A percentile compares a stretch with the other conserved stretches of the same genome.
Conservation (phyloP, 1,140 invertebrate species). For the Dufourea novaeangliae region DNA sequence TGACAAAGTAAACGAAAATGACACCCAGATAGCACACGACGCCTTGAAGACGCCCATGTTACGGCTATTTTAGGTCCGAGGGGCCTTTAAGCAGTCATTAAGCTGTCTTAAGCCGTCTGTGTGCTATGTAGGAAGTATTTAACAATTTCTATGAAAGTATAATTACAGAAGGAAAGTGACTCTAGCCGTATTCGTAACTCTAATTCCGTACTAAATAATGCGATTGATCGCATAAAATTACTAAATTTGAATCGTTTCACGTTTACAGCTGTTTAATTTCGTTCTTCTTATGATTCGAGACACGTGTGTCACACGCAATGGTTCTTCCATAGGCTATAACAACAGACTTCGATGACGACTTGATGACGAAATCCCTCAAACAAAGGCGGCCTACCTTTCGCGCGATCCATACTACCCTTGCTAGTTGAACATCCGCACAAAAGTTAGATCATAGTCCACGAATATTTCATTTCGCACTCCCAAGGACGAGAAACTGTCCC, state of each 20-base stretch:
- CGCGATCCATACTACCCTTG: slow-evolving; percentile 13
- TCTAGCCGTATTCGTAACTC: no score
- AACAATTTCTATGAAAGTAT: no score
- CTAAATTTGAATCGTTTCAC: not conserved
- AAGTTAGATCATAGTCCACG: slow-evolving; percentile 46
- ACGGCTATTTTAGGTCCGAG: no score
- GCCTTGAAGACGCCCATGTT: no score
- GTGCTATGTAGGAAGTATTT: no score
- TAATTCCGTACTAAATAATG: no score
- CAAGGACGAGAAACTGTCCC: slow-evolving; percentile 50
- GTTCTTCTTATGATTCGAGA: not conserved
- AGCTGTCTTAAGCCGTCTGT: no score
- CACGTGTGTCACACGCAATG: slow-evolving; percentile 12
- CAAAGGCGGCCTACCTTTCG: not conserved
- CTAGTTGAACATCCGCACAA: slow-evolving; percentile 49
- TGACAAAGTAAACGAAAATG: no score
- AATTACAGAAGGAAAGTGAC: no score
- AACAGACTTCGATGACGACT: slow-evolving; percentile 6
- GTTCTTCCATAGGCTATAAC: slow-evolving; percentile 21
- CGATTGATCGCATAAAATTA: no score
- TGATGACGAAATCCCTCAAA: slow-evolving; percentile 17
- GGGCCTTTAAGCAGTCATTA: no score
- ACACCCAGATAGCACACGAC: no score
- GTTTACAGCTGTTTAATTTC: not conserved
- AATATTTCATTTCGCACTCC: slow-evolving; percentile 61